Conservation (phyloP, 1,140 invertebrate genomes). For the Meloidogyne chitwoodi region DNA sequence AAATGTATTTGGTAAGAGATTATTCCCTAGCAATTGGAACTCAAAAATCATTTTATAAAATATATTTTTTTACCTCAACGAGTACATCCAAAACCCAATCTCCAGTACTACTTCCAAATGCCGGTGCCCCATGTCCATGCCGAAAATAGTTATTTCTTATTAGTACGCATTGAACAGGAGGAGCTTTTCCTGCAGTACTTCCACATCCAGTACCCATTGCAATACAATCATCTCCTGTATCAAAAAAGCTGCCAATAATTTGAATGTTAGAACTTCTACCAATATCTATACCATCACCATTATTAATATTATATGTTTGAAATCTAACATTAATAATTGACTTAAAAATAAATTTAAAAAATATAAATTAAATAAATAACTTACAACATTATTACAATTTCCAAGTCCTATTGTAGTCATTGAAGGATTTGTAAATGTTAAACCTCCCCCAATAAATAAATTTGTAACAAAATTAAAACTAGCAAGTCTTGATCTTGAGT, state of each 20-base stretch:
- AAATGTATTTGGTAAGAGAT: too few species aligned
- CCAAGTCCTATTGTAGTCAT: not conserved
- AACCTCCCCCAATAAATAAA: not conserved
- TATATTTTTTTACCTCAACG: not conserved
- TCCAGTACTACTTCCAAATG: not conserved
- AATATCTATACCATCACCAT: conserved; percentile 7
- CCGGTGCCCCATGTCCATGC: not conserved
- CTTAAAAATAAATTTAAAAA: not conserved
- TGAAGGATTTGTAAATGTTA: not conserved
- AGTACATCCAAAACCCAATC: not conserved
- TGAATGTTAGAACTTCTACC: not conserved
- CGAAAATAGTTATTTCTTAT: conserved; percentile 8
- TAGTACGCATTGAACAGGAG: not conserved
- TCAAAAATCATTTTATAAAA: not conserved
- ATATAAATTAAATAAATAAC: too few species aligned
- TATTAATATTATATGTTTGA: conserved; percentile 7
- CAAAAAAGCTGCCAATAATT: not conserved
- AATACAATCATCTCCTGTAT: conserved; percentile 8
- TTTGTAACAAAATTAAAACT: not conserved
- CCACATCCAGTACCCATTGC: not conserved
- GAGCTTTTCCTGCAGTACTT: not conserved
- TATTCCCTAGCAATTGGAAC: too few species aligned
- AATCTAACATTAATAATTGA: not conserved
- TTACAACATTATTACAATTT: not conserved
- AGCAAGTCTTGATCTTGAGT: not conserved